These are phyloP conservation scores for Corapipo altera DNA, from an alignment of 2,113 vertebrate genomes.

Conservation along the genomic window DNA sequence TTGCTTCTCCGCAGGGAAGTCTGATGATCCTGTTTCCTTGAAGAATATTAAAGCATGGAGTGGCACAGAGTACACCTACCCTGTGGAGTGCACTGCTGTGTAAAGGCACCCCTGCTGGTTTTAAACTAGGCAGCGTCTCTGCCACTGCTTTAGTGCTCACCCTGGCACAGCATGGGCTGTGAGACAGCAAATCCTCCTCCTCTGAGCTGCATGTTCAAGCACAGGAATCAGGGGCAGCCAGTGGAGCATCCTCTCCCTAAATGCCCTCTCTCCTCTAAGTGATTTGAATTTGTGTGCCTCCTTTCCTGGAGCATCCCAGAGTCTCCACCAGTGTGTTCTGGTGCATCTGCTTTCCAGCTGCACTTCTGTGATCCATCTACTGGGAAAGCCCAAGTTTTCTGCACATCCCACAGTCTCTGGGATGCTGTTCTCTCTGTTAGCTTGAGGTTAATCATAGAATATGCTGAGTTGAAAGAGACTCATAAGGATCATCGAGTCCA, in stretches of 20 bases:
- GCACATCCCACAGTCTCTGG: neutral
- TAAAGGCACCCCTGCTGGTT: constrained; percentile 5
- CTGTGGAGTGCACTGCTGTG: neutral
- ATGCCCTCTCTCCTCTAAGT: neutral
- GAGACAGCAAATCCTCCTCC: neutral
- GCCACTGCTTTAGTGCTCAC: neutral
- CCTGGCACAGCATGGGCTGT: neutral
- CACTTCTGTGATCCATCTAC: neutral
- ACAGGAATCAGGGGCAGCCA: neutral
- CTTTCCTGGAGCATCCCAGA: neutral
- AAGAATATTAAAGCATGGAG: constrained; percentile 19
- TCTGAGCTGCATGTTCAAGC: neutral
- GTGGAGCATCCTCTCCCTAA: neutral
- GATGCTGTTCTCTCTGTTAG: neutral
- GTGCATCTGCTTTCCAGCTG: neutral
- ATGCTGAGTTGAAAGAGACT: neutral
- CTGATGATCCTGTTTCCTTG: constrained; percentile 12
- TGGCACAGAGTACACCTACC: neutral
- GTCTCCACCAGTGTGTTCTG: fast-evolving
- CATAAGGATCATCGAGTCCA: neutral
- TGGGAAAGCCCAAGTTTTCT: neutral
- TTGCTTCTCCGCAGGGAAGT: constrained; percentile 50
- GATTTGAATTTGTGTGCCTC: neutral
- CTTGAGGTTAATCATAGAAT: neutral
- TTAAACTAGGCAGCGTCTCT: neutral